Base-by-base conservation (phyloP, 2,888 invertebrate species). In the Agonopterix arenella region DNA sequence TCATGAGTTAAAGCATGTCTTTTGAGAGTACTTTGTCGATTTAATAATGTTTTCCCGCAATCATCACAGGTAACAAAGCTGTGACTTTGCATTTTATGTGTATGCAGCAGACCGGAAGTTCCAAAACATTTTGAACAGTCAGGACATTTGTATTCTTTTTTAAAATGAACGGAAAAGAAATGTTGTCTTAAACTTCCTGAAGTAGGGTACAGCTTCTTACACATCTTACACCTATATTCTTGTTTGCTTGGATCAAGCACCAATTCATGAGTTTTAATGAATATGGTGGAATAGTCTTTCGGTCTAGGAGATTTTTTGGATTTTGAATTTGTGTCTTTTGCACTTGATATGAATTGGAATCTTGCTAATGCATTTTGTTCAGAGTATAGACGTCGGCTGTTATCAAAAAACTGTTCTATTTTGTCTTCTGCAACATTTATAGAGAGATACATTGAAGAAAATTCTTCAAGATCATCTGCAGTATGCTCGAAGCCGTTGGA, bases 91-190 rank as follows among this genome's bases (percentile, higher is more conserved):
- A 37, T 40, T 36, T 28, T 37, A 18, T 53, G 52, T 9, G 50
- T 48, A 9, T 46, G 38, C 36, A 53, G 16, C 5, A 53, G 18
- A 2, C 52, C 52, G 18, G 48, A n/a, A 4, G 52, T 53, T 3
- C 52, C 52, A 46, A 53, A 53, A 18, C 50, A 46, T 38, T 50
- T 50, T 8, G 50, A 46, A 38, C 52, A 53, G 5, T 40, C 28
- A 0, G 11, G 5, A 46, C 52, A 53, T 16, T 45, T 43, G 18
- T 42, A 53, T 13, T 53, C 52, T 18, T 53, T 53, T 38, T 53
- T 53, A 18, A 53, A 53, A 41, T 53, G 52, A 13, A 36, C 7
- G n/a, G 50, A 18, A 46, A 53, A 53, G 41, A 53, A 53, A 40
- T 53, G 52, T 16, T 42, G 40, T 13, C 52, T n/a, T 13, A 53